Conservation (phyloP, 1,140 invertebrate genomes). For the Archivesica marissinica region DNA sequence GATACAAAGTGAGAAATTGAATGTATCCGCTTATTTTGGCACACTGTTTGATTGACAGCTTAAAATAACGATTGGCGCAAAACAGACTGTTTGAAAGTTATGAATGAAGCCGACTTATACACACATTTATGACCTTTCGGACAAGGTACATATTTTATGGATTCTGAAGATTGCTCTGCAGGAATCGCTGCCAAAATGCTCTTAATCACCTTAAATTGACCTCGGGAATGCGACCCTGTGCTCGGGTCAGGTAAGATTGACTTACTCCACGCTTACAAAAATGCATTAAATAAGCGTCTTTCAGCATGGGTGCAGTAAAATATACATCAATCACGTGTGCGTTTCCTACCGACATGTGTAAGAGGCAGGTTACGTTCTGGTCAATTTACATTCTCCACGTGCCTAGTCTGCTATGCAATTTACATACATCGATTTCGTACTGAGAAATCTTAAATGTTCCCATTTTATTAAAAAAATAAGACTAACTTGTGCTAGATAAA, state of each 20-base stretch:
- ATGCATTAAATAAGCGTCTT: conserved; percentile 38
- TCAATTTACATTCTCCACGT: conserved; percentile 7
- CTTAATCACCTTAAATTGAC: conserved; percentile 36
- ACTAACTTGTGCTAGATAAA: too few species aligned
- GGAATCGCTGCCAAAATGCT: conserved; percentile 14
- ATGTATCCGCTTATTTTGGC: conserved; percentile 44
- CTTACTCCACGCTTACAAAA: conserved; percentile 31
- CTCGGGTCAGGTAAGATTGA: conserved; percentile 35
- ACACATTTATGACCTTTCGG: neutral
- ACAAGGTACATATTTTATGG: neutral
- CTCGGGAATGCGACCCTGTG: conserved; percentile 11
- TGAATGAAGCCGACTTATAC: conserved; percentile 4
- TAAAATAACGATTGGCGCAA: conserved; percentile 22
- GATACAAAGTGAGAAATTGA: conserved; percentile 4
- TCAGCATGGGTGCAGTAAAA: conserved; percentile 35
- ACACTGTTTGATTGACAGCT: conserved; percentile 6
- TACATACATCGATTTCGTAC: neutral
- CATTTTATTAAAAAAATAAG: too few species aligned
- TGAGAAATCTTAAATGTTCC: too few species aligned
- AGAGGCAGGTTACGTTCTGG: conserved; percentile 27
- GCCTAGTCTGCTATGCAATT: neutral
- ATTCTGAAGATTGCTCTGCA: neutral
- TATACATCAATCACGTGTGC: conserved; percentile 27
- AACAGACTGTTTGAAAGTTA: neutral
- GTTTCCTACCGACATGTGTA: neutral